phyloP scores from a whole-genome alignment of 2,113 vertebrate species.

The Pygoscelis antarcticus region DNA sequence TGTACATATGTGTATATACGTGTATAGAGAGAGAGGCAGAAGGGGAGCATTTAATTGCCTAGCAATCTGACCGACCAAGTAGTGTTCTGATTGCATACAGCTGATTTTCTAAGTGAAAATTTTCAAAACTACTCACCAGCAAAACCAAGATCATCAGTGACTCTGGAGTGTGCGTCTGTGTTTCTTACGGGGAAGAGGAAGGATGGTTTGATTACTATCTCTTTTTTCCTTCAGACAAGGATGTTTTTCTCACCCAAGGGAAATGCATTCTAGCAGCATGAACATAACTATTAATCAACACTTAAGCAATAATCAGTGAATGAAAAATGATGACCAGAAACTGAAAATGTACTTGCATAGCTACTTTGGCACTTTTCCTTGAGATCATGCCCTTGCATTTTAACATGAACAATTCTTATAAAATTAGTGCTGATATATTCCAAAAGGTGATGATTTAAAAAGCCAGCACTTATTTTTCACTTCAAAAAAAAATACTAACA shows the following conservation, averaged over 20 bases:
- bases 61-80: slow-evolving; percentile 63
- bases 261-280: slow-evolving; percentile 76
- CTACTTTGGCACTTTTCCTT: slow-evolving; percentile 37
- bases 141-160: slow-evolving; percentile 59
- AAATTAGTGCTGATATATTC: slow-evolving; percentile 70
- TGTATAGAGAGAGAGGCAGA: not conserved
- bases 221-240: slow-evolving; percentile 47
- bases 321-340: slow-evolving; percentile 77
- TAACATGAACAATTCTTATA: slow-evolving; percentile 65
- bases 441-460: slow-evolving; percentile 65
- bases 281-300: slow-evolving; percentile 80
- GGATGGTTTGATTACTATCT: slow-evolving; percentile 70
- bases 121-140: slow-evolving; percentile 52
- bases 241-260: slow-evolving; percentile 75
- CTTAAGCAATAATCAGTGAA: slow-evolving; percentile 78
- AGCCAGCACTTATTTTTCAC: slow-evolving; percentile 43
- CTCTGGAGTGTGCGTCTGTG: slow-evolving; percentile 48
- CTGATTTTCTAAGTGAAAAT: slow-evolving; percentile 68
- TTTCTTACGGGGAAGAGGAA: slow-evolving; percentile 60
- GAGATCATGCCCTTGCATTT: slow-evolving; percentile 72
- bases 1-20: not conserved
- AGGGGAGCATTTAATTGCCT: slow-evolving; percentile 59
- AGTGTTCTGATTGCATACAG: slow-evolving; percentile 69
- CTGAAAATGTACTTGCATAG: slow-evolving; percentile 56
- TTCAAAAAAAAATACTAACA: not conserved